These are phyloP conservation scores for Anolis carolinensis DNA, from an alignment of 2,113 vertebrate genomes.

Conservation along the genomic window DNA sequence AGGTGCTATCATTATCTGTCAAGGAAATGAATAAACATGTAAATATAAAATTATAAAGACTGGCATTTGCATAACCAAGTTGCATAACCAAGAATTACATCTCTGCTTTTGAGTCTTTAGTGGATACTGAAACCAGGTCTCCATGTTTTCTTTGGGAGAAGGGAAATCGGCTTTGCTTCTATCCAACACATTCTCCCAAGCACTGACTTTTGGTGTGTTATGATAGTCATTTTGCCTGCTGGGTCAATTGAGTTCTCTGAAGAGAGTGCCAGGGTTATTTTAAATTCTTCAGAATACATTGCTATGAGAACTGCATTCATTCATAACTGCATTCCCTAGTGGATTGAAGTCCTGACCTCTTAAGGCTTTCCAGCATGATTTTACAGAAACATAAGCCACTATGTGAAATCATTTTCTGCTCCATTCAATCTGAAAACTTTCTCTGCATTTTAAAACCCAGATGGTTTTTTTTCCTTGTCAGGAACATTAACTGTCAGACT, in stretches of 20 bases:
- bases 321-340: slow-evolving; percentile 2
- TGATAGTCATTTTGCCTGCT: slow-evolving; percentile 17
- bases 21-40: too few species aligned
- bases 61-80: too few species aligned
- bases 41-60: too few species aligned
- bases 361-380: slow-evolving; percentile 13
- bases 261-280: slow-evolving; percentile 28
- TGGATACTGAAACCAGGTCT: neutral
- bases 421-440: slow-evolving; percentile 50
- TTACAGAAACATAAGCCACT: slow-evolving; percentile 39
- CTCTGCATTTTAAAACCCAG: slow-evolving; percentile 54
- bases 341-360: slow-evolving; percentile 44
- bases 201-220: neutral
- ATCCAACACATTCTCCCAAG: slow-evolving; percentile 12
- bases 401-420: slow-evolving; percentile 8
- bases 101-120: neutral
- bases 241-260: neutral
- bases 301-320: slow-evolving; percentile 32
- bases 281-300: slow-evolving; percentile 41
- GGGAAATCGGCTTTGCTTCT: neutral
- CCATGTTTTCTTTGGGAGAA: neutral
- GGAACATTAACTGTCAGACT: slow-evolving; percentile 18
- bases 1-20: too few species aligned
- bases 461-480: slow-evolving; percentile 49
- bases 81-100: too few species aligned